Base-by-base conservation (phyloP, 2,888 invertebrate species). In the Metopia argyrocephala region DNA sequence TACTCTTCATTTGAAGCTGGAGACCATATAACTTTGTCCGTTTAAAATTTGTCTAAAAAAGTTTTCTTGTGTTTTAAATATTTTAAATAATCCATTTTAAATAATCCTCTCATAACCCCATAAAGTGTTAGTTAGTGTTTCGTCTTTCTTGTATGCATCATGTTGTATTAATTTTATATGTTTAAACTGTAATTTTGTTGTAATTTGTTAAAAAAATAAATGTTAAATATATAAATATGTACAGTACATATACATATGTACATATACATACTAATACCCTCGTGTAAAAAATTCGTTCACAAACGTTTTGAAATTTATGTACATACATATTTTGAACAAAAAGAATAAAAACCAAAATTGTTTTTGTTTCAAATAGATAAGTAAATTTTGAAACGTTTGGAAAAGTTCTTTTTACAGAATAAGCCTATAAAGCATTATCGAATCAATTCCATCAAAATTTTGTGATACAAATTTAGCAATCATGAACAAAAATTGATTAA, bases 191-290 rank as follows among this genome's bases (percentile, higher is more conserved):
- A 66, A 64, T 68, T 68, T 71, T 78, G 61, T 73, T 71, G 45
- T 70, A 59, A 70, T 65, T 65, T 76, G 61, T 61, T 78, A 48
- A 28, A n/a, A n/a, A n/a, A 76, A 76, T 76, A 81, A 81, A 76
- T 71, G 28, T 78, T 74, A 65, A 74, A 59, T 15, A 48, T 52
- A 65, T 18, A 48, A n/a, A 48, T 20, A n/a, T 48, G 18, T 20
- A 48, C 18, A n/a, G n/a, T 4, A 20, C 38, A 38, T 38, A 38
- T 12, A 38, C 3, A 38, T 38, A 12, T n/a, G n/a, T n/a, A n/a
- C n/a, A n/a, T n/a, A n/a, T n/a, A n/a, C n/a, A n/a, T n/a, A n/a
- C n/a, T n/a, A n/a, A n/a, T n/a, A n/a, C n/a, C n/a, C n/a, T n/a
- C n/a, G n/a, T n/a, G n/a, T n/a, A n/a, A n/a, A n/a, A n/a, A n/a